Evolutionary conservation across 2,113 vertebrate genomes (phyloP).

Genomic region (Corvus moneduloides): DNA sequence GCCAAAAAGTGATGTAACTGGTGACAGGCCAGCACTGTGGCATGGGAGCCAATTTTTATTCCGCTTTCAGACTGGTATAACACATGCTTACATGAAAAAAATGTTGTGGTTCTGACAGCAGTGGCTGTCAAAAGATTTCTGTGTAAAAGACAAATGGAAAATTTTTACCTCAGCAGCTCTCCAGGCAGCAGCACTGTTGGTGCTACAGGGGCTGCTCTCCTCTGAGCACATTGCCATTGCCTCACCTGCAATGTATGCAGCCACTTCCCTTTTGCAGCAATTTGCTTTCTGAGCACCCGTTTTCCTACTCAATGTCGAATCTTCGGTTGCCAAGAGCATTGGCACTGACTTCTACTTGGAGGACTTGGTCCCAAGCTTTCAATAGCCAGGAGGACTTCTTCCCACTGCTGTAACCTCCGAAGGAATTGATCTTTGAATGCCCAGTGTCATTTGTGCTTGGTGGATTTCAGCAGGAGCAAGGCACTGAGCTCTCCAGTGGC

Average conservation of each 20-base stretch:
- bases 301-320: background rate
- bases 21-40: background rate
- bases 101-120: background rate
- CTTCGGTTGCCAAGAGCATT: background rate
- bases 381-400: background rate
- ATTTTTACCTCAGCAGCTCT: background rate
- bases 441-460: background rate
- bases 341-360: background rate
- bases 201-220: background rate
- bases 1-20: background rate
- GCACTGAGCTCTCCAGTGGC: background rate
- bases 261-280: background rate
- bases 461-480: background rate
- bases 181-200: background rate
- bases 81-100: background rate
- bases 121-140: background rate
- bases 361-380: background rate
- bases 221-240: rapidly evolving
- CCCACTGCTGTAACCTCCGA: background rate
- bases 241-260: rapidly evolving
- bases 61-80: background rate
- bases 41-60: background rate
- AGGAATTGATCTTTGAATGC: background rate
- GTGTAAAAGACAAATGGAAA: background rate
- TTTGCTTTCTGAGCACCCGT: background rate